Base-by-base conservation (phyloP, 2,888 invertebrate species). In the Meandrusa payeni region DNA sequence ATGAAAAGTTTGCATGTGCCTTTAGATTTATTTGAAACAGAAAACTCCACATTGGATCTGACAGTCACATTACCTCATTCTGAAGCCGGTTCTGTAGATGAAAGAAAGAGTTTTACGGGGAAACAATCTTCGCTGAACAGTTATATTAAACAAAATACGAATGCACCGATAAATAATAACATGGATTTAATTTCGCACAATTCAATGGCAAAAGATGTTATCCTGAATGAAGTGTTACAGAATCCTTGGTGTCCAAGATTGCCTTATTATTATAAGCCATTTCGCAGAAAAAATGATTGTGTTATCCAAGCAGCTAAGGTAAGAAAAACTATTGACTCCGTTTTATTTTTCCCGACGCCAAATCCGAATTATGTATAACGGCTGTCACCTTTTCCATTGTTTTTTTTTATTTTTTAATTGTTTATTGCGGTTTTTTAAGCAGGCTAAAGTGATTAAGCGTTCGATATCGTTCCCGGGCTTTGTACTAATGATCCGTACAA, bases 241-340 rank as follows among this genome's bases (percentile, higher is more conserved):
- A 89, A 81, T 59, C 91, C 91, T 5, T 91, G 91, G 91, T 76
- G 75, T 52, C 82, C 89, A 1, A 76, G 86, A 26, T 60, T 69
- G 31, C 78, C 85, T 5, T 61, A 61, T 33, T 68, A 68, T 46
- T 81, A 65, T 51, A 76, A 58, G 50, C 85, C 82, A 3, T 70
- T 71, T 48, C 63, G 66, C 26, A 69, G 64, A 68, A 79, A 73
- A 68, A 45, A 3, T 13, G 7, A 9, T 26, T 7, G 19, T 11
- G 2, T 2, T 3, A 11, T 19, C 3, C 24, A 24, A 27, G 5
- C 2, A 12, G n/a, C 3, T 10, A 6, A 43, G 36, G 42, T 43
- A 13, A 38, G 29, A 19, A 17, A n/a, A n/a, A n/a, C n/a, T n/a
- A n/a, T n/a, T n/a, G n/a, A n/a, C n/a, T n/a, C n/a, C n/a, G n/a